Conservation (phyloP, 1,140 invertebrate species). For the Hyles vespertilio region DNA sequence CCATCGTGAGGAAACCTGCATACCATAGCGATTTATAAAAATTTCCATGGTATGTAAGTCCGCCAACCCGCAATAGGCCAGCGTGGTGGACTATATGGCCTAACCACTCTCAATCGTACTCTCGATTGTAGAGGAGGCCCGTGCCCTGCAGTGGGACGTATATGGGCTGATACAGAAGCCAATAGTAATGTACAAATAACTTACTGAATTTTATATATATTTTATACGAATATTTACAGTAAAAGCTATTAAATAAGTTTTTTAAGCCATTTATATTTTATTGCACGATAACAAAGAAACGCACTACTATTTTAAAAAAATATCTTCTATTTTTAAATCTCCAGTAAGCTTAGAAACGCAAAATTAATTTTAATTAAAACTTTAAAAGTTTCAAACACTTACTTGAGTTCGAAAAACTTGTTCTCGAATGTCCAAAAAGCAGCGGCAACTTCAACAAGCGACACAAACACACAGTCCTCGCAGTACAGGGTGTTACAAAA, state of each 20-base stretch:
- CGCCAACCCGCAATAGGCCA: too few species aligned
- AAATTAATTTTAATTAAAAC: not conserved
- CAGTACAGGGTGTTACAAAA: conserved; percentile 15
- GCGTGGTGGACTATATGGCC: too few species aligned
- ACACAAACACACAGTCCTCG: conserved; percentile 29
- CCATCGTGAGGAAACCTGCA: too few species aligned
- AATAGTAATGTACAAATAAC: not conserved
- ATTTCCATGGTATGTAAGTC: too few species aligned
- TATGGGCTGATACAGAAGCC: not conserved
- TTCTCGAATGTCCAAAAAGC: conserved; percentile 21
- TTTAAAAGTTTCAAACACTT: conserved; percentile 6
- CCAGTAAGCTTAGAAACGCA: not conserved
- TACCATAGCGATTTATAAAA: too few species aligned
- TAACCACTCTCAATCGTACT: too few species aligned
- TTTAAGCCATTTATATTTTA: too few species aligned
- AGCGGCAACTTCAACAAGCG: conserved; percentile 17
- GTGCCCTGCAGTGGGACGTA: too few species aligned
- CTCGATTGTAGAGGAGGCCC: too few species aligned
- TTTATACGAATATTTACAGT: not conserved
- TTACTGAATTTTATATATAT: not conserved
- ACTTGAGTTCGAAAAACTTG: conserved; percentile 25
- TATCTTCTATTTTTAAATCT: not conserved
- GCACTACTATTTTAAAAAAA: too few species aligned
- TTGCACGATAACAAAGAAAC: too few species aligned
- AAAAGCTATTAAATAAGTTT: too few species aligned